phyloP scores from a whole-genome alignment of 1,140 invertebrate genomes.

The Wiebesia pumilae region DNA sequence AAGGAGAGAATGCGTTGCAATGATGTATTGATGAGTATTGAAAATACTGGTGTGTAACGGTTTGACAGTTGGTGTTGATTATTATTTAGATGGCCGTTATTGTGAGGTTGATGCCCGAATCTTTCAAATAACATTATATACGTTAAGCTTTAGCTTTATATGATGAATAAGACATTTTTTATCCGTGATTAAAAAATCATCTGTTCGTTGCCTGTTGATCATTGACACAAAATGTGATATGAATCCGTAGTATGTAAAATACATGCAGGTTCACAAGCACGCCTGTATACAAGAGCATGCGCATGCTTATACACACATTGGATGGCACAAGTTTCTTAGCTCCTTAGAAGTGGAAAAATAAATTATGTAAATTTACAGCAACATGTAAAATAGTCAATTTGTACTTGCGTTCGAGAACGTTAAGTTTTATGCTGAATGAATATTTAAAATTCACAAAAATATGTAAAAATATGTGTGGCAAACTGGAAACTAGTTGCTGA shows the following conservation, averaged over 20 bases:
- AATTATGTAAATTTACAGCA: conserved; percentile 16
- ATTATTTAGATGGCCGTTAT: background rate
- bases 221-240: background rate
- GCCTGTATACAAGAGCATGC: background rate
- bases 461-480: conserved; percentile 15
- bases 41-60: background rate
- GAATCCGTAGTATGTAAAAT: background rate
- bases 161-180: background rate
- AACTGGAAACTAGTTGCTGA: background rate
- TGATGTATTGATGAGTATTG: background rate
- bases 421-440: conserved; percentile 4
- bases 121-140: background rate
- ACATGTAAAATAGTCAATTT: conserved; percentile 23
- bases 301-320: background rate
- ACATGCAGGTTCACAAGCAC: background rate
- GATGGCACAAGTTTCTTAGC: background rate
- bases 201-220: background rate
- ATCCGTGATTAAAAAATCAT: background rate
- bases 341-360: background rate
- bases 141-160: background rate
- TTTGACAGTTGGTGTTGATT: background rate
- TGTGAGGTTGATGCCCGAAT: background rate
- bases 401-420: conserved; percentile 2
- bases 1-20: background rate
- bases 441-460: background rate